Percentiles rank a stretch among this genome's conserved stretches.
Conservation (phyloP, 2,888 invertebrate species). For the Fabriciana adippe region DNA sequence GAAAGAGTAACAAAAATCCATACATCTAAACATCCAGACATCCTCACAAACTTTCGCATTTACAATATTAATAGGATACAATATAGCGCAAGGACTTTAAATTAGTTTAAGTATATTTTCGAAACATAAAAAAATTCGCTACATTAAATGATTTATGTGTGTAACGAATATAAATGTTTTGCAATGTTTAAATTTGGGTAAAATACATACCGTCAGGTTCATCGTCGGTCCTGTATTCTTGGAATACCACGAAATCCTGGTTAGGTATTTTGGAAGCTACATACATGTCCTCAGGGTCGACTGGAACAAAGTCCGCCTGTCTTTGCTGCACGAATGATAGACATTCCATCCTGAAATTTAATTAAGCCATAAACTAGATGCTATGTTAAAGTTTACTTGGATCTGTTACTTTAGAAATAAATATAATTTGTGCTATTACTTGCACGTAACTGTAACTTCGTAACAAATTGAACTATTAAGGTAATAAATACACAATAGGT, state of each 20-base stretch:
- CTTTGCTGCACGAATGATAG: conserved; percentile 88
- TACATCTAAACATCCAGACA: too few relatives aligned
- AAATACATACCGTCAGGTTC: conserved; percentile 85
- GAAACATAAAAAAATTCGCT: not conserved
- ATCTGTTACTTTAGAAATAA: too few relatives aligned
- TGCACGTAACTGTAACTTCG: too few relatives aligned
- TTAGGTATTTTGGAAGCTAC: conserved; percentile 88
- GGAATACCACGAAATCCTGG: conserved; percentile 88
- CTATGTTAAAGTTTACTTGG: too few relatives aligned
- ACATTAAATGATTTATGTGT: not conserved
- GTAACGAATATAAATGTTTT: not conserved
- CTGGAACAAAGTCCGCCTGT: conserved; percentile 90
- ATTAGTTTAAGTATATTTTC: not conserved
- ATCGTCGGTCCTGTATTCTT: conserved; percentile 89
- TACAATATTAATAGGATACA: too few relatives aligned
- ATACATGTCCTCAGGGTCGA: conserved; percentile 95
- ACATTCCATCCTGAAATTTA: conserved; percentile 84
- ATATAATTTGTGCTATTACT: too few relatives aligned
- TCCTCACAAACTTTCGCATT: too few relatives aligned
- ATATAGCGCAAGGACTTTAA: too few relatives aligned
- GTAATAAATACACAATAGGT: too few relatives aligned
- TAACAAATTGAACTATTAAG: too few relatives aligned
- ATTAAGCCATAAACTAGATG: not conserved
- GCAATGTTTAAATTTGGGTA: not conserved
- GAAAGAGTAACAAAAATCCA: too few relatives aligned